Evolutionary conservation across 2,797 vertebrate species (phyloP).

Genomic region (Acanthis flammea): DNA sequence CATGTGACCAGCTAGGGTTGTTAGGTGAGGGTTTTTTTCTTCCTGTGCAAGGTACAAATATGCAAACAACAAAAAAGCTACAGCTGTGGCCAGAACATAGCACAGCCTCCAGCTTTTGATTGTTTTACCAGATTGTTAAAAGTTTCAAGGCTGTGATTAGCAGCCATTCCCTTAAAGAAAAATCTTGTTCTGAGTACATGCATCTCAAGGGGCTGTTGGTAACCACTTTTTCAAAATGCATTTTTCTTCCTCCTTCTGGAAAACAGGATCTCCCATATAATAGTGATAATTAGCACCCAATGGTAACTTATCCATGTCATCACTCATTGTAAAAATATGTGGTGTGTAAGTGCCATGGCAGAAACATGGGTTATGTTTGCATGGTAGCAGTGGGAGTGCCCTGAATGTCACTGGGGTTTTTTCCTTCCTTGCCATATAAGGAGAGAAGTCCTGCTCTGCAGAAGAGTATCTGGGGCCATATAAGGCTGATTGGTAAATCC

Average conservation of each 20-base stretch:
- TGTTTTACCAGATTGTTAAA: background rate
- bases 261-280: background rate
- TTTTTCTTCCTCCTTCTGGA: background rate
- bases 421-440: conserved; percentile 76
- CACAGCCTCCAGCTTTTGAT: background rate
- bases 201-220: background rate
- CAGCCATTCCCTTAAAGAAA: background rate
- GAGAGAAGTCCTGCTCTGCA: conserved; percentile 65
- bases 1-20: background rate
- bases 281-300: background rate
- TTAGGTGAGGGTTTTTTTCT: background rate
- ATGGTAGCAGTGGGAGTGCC: conserved; percentile 68
- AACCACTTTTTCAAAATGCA: background rate
- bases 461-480: conserved; percentile 40
- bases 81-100: background rate
- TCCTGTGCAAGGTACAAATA: conserved; percentile 1
- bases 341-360: conserved; percentile 11
- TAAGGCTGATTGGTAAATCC: conserved; percentile 59
- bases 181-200: background rate
- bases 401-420: conserved; percentile 48
- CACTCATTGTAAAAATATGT: conserved; percentile 30
- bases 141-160: background rate
- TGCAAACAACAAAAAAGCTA: background rate
- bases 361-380: conserved; percentile 40
- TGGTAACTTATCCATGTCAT: background rate